phyloP scores from a whole-genome alignment of 2,113 vertebrate genomes.

The Romanogobio albipinnatus region DNA sequence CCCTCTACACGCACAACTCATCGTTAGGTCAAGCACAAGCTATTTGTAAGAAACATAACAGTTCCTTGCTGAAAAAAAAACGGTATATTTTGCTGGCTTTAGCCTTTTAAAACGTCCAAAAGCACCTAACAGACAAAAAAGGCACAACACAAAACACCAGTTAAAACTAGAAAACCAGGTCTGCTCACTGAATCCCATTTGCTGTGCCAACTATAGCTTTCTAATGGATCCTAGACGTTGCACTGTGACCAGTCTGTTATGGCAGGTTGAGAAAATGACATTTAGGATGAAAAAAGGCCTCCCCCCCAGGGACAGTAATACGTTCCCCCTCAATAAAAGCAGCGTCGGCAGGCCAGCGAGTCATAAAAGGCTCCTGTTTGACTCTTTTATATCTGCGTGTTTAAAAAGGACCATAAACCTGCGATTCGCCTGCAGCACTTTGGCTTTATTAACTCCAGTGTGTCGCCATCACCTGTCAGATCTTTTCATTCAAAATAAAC shows the following conservation, averaged over 20 bases:
- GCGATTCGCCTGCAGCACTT: slow-evolving; percentile 33
- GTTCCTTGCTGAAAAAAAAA: not conserved
- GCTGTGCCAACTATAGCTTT: not conserved
- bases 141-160: not conserved
- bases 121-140: not conserved
- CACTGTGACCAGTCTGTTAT: not conserved
- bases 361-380: slow-evolving; percentile 55
- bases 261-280: slow-evolving; percentile 39
- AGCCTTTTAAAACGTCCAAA: not conserved
- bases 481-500: not conserved
- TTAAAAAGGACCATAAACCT: slow-evolving; percentile 52
- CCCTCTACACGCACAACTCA: slow-evolving; percentile 2
- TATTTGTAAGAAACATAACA: not conserved
- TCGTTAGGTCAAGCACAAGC: not conserved
- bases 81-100: not conserved
- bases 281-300: slow-evolving; percentile 29
- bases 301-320: slow-evolving; percentile 16
- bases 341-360: slow-evolving; percentile 26
- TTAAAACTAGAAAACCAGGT: not conserved
- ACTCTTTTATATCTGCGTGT: slow-evolving; percentile 51
- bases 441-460: slow-evolving; percentile 47
- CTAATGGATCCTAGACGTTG: slow-evolving; percentile 19
- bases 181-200: not conserved
- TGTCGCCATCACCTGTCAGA: slow-evolving; percentile 44
- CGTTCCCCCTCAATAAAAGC: slow-evolving; percentile 34